Percentiles rank a stretch among this genome's conserved stretches.
Evolutionary conservation across 2,113 vertebrate genomes (phyloP).

Genomic region (Cettia cetti): DNA sequence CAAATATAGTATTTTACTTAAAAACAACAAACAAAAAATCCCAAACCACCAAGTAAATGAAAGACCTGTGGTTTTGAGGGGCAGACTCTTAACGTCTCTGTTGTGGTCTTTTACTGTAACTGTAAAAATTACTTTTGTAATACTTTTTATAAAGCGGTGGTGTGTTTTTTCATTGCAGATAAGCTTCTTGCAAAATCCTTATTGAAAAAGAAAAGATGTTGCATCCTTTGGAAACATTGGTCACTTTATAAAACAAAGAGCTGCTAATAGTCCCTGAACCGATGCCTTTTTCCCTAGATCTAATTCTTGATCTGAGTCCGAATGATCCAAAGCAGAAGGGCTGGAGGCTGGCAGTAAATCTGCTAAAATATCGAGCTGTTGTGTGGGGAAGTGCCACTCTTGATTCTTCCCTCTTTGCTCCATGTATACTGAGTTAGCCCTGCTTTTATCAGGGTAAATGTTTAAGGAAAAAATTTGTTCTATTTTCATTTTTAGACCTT

Average conservation of each 20-base stretch:
- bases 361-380: background rate
- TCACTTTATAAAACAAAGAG: conserved; percentile 34
- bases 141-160: conserved; percentile 5
- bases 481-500: background rate
- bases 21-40: conserved; percentile 54
- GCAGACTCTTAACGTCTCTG: conserved; percentile 39
- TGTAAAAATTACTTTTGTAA: conserved; percentile 58
- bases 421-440: background rate
- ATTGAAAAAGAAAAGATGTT: conserved; percentile 15
- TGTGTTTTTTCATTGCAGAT: conserved; percentile 19
- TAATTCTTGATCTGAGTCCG: background rate
- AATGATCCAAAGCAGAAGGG: background rate
- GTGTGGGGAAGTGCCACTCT: background rate
- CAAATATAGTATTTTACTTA: conserved; percentile 46
- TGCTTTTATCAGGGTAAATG: background rate
- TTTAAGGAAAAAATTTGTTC: background rate
- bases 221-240: conserved; percentile 7
- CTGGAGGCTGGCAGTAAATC: conserved; percentile 4
- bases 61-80: conserved; percentile 54
- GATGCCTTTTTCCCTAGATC: conserved; percentile 17
- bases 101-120: conserved; percentile 59
- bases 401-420: background rate
- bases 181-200: conserved; percentile 47
- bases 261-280: background rate
- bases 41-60: conserved; percentile 45